Base-by-base conservation (phyloP, 2,113 vertebrate genomes). In the Syrrhaptes paradoxus region DNA sequence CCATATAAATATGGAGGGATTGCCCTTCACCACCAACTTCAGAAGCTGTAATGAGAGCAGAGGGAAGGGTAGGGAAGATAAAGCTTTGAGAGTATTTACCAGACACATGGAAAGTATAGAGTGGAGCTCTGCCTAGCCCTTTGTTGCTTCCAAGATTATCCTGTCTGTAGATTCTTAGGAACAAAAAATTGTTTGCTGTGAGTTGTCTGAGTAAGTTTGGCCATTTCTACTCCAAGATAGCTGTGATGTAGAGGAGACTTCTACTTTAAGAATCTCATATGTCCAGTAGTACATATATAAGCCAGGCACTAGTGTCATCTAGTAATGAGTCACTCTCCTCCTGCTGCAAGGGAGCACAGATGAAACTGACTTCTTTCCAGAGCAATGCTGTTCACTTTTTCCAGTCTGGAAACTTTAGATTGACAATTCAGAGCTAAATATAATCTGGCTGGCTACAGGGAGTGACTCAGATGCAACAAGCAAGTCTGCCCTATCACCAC, bases 401-500 rank as follows among this genome's bases (percentile, higher is more conserved):
- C 96, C 96, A 98, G 88, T 58, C 96, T 96, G 91, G 97, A 98
- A 97, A 95, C 34, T 90, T 95, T 91, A 95, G 89, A 91, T 75
- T 82, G 88, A 66, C 92, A 71, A 78, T 96, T 95, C 90, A 76
- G 82, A 41, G 93, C 98, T 99, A 99, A 98, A 99, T 98, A 98
- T 98, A 98, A 92, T 85, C 54, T 59, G 84, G 67, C 74, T 95
- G 73, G 81, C 94, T 92, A 49, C 74, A 85, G 90, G 74, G 96
- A 95, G 93, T 97, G 96, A 98, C 97, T 98, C 91, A 85, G 61
- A 63, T 90, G 87, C 89, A 93, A 91, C 81, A 93, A 97, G 77
- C 88, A 91, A 93, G 95, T 65, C 88, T 92, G 85, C 86, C 96
- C 92, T 95, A 34, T 96, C 74, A 90, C 85, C 91, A 34, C 54